Evolutionary conservation across 2,888 invertebrate genomes (phyloP).

Genomic region (Cephalotes varians): DNA sequence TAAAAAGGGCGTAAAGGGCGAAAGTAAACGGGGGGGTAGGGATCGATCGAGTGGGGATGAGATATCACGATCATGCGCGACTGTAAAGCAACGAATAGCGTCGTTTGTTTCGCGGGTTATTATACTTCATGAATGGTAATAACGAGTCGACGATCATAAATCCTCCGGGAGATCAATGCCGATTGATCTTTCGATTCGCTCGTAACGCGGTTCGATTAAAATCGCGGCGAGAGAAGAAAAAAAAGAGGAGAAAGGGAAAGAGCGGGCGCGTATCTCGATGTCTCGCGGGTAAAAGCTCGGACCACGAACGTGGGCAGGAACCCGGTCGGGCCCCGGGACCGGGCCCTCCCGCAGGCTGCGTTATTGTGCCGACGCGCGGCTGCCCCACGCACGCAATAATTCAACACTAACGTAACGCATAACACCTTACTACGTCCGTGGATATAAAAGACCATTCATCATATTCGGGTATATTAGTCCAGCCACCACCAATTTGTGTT

Average conservation of each 20-base stretch:
- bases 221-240: conserved; percentile 32
- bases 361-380: conserved; percentile 77
- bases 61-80: conserved; percentile 14
- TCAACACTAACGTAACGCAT: conserved; percentile 79
- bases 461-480: conserved; percentile 74
- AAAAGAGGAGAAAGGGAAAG: conserved; percentile 10
- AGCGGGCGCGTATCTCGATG: conserved; percentile 33
- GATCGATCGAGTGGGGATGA: conserved; percentile 4
- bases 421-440: conserved; percentile 73
- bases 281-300: conserved; percentile 51
- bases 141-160: conserved; percentile 53
- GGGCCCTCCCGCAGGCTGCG: conserved; percentile 77
- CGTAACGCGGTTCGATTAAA: conserved; percentile 70
- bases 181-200: conserved; percentile 62
- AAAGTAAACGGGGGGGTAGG: background rate
- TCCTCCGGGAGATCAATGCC: conserved; percentile 54
- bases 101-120: conserved; percentile 53
- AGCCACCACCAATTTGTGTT: conserved; percentile 76
- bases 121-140: conserved; percentile 39
- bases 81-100: conserved; percentile 17
- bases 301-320: conserved; percentile 3
- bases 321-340: conserved; percentile 64
- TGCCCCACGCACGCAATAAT: conserved; percentile 78
- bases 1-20: background rate
- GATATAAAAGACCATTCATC: conserved; percentile 79